These are phyloP conservation scores for Pyrocephalus nanus DNA, from an alignment of 2,797 vertebrate genomes.

Conservation along the genomic window DNA sequence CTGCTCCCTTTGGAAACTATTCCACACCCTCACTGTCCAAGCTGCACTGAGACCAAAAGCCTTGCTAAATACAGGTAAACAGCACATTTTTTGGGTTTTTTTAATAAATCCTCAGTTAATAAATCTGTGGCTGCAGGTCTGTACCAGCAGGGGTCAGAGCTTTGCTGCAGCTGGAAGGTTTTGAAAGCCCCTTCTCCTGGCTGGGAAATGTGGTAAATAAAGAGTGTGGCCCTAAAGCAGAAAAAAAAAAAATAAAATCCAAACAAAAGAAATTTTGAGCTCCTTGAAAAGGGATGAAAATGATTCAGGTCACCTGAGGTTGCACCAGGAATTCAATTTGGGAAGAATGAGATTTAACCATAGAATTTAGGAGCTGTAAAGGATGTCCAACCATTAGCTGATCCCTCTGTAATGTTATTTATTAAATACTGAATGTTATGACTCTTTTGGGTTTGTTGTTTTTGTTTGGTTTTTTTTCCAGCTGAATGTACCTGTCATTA, in stretches of 20 bases:
- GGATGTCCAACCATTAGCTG: background rate
- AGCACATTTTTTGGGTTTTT: background rate
- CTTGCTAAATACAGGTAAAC: constrained; percentile 84
- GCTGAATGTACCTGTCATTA: background rate
- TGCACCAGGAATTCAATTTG: background rate
- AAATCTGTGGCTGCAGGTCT: background rate
- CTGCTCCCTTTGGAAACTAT: constrained; percentile 93
- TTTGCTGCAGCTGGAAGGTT: background rate
- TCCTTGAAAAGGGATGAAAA: background rate
- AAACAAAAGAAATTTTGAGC: background rate
- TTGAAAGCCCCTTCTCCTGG: background rate
- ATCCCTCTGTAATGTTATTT: background rate
- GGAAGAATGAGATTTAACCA: background rate
- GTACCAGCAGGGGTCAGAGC: constrained; percentile 64
- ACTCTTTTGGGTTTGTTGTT: fast-evolving
- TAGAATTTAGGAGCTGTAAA: background rate
- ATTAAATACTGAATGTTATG: background rate
- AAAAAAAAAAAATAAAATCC: background rate
- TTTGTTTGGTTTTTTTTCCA: background rate
- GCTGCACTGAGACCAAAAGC: constrained; percentile 79
- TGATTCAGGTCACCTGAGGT: background rate
- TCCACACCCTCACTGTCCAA: constrained; percentile 88
- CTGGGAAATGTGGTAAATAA: background rate
- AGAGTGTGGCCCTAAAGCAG: background rate
- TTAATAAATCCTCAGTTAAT: background rate